Conservation (phyloP, 2,113 vertebrate species). For the Aramus guarauna region DNA sequence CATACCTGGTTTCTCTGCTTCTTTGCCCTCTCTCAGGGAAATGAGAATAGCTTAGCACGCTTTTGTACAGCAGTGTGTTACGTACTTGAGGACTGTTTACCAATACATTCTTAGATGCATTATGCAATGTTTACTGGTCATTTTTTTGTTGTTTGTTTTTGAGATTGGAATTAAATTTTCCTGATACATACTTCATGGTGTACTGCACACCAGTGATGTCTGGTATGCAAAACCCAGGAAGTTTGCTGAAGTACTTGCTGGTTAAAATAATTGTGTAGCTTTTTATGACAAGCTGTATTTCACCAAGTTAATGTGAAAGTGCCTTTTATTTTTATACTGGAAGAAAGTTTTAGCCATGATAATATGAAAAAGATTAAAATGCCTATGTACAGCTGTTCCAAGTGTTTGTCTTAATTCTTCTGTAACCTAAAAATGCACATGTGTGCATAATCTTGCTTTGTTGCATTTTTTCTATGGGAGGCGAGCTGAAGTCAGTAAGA, state of each 20-base stretch:
- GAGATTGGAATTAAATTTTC: background rate
- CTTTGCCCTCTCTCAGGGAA: background rate
- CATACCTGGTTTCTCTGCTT: background rate
- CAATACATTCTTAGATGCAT: background rate
- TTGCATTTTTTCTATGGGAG: background rate
- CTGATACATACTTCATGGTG: background rate
- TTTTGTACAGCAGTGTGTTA: background rate
- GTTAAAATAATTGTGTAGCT: background rate
- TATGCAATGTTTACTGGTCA: background rate
- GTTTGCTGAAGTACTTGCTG: background rate
- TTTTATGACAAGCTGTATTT: background rate
- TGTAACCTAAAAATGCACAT: background rate
- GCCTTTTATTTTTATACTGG: background rate
- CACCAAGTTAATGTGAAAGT: background rate
- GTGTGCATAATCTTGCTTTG: background rate
- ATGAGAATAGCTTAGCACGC: accelerated
- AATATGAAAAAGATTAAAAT: background rate
- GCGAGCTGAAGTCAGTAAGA: background rate
- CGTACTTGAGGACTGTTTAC: background rate
- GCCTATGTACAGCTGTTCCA: accelerated
- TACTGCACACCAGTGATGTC: background rate
- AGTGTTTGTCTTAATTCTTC: background rate
- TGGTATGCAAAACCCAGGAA: background rate
- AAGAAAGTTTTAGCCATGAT: background rate
- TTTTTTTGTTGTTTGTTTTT: background rate